phyloP scores from a whole-genome alignment of 2,113 vertebrate species.

The Gopherus flavomarginatus region DNA sequence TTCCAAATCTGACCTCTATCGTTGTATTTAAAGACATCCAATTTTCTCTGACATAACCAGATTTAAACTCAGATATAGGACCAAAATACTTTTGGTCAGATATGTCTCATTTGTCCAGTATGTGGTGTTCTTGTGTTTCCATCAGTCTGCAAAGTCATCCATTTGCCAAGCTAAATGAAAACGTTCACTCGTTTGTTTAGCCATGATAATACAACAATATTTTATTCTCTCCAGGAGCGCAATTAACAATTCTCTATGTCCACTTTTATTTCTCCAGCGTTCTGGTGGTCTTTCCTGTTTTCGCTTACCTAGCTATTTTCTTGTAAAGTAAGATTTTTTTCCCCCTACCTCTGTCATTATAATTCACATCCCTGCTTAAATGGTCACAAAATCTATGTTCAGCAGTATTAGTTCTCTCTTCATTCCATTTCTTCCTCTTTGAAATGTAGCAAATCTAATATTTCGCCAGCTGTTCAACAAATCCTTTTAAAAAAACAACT shows the following conservation, averaged over 20 bases:
- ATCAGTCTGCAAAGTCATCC: background rate
- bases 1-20: background rate
- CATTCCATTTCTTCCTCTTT: background rate
- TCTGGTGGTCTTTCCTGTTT: background rate
- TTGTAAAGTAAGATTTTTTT: background rate
- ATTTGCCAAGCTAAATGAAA: background rate
- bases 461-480: background rate
- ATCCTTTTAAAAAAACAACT: background rate
- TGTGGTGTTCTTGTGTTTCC: background rate
- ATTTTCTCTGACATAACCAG: background rate
- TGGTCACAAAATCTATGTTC: background rate
- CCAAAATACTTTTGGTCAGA: background rate
- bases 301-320: background rate
- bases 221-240: background rate
- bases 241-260: background rate
- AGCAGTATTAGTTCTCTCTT: background rate
- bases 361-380: background rate
- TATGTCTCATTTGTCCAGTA: background rate
- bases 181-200: background rate
- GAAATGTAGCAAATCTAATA: background rate
- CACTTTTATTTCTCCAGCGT: background rate
- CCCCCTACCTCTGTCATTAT: background rate
- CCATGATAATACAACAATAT: background rate
- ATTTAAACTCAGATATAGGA: background rate
- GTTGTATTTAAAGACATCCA: background rate